Evolutionary conservation across 1,140 invertebrate species (phyloP).

Genomic region (Chymomyza costata): DNA sequence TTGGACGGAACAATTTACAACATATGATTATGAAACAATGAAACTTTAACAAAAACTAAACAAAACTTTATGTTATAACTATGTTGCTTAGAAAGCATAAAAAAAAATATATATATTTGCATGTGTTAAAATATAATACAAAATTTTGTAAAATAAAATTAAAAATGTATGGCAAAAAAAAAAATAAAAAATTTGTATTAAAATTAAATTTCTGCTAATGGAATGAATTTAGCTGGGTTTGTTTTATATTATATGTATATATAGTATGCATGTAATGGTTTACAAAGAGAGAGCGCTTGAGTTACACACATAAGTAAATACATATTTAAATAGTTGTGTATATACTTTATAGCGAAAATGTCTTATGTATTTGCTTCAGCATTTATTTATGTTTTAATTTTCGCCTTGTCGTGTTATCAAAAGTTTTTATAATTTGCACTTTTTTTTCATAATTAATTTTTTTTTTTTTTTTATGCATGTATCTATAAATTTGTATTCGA

Average conservation of each 20-base stretch:
- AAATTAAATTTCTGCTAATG: constrained; percentile 50
- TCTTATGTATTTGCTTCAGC: not conserved
- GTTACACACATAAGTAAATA: constrained; percentile 26
- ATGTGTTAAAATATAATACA: constrained; percentile 25
- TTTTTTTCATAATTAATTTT: constrained; percentile 22
- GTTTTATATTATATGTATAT: constrained; percentile 7
- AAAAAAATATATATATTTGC: constrained; percentile 6
- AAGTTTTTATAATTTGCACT: constrained; percentile 8
- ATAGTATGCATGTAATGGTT: constrained; percentile 15
- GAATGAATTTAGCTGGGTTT: constrained; percentile 51
- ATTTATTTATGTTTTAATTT: not conserved
- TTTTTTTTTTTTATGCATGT: constrained; percentile 4
- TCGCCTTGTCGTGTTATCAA: constrained; percentile 6
- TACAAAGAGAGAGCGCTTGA: constrained; percentile 22
- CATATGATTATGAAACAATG: constrained; percentile 73
- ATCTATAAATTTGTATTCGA: no score
- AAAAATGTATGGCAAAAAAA: constrained; percentile 13
- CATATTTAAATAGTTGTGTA: constrained; percentile 6
- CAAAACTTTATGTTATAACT: constrained; percentile 1
- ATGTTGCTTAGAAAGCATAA: not conserved
- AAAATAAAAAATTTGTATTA: constrained; percentile 20
- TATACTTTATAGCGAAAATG: constrained; percentile 11
- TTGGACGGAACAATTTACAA: constrained; percentile 73
- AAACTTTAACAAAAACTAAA: constrained; percentile 7
- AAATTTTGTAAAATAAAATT: constrained; percentile 10